Percentiles rank a stretch among this genome's conserved stretches.
phyloP scores from a whole-genome alignment of 2,797 vertebrate genomes.

The Eidolon dupreanum region DNA sequence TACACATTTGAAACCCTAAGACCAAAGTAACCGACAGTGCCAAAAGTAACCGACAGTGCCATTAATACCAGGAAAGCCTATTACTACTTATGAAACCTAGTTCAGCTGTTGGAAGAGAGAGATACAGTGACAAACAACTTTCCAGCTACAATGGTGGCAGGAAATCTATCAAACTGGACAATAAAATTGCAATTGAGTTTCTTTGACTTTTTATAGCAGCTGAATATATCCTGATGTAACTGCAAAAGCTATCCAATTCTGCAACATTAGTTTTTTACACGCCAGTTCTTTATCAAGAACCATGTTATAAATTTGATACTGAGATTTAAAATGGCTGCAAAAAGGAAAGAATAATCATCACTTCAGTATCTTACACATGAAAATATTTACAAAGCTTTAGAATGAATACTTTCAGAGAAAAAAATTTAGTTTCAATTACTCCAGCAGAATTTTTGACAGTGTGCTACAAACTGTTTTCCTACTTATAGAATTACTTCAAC shows the following conservation, averaged over 20 bases:
- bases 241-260: conserved; percentile 89
- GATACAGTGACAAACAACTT: conserved; percentile 99
- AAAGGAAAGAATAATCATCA: conserved; percentile 84
- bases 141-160: conserved; percentile 98
- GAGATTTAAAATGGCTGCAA: conserved; percentile 77
- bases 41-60: conserved; percentile 79
- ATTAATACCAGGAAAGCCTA: conserved; percentile 81
- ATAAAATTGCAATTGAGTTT: conserved; percentile 99
- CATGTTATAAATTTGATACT: conserved; percentile 85
- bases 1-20: conserved; percentile 61
- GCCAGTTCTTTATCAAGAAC: conserved; percentile 83
- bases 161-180: conserved; percentile 99
- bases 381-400: conserved; percentile 73
- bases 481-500: conserved; percentile 62
- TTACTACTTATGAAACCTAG: conserved; percentile 81
- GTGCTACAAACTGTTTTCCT: conserved; percentile 67
- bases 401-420: conserved; percentile 73
- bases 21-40: conserved; percentile 72
- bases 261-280: conserved; percentile 84
- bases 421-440: conserved; percentile 64
- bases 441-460: conserved; percentile 65
- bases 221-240: conserved; percentile 94
- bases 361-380: conserved; percentile 86
- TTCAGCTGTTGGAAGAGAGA: conserved; percentile 93
- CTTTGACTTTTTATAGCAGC: conserved; percentile 98